Evolutionary conservation across 2,888 invertebrate species (phyloP).

Genomic region (Sphecodes monilicornis): DNA sequence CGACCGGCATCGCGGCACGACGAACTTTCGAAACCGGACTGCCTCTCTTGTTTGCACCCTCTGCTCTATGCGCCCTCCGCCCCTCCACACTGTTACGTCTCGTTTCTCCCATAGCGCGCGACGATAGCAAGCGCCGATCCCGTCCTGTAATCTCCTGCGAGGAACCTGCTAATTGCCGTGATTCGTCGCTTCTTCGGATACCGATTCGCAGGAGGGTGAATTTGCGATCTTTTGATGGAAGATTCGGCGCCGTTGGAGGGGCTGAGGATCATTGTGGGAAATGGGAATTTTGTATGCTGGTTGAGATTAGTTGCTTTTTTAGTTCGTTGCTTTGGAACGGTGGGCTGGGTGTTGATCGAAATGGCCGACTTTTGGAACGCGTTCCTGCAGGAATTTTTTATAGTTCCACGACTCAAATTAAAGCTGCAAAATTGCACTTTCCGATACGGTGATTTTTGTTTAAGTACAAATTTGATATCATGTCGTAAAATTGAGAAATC

Average conservation of each 20-base stretch:
- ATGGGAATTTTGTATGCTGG: not conserved
- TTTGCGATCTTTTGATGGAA: not conserved
- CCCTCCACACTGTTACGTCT: not conserved
- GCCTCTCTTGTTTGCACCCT: slow-evolving; percentile 36
- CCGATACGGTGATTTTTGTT: too few relatives aligned
- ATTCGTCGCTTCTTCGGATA: not conserved
- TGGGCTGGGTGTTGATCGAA: too few relatives aligned
- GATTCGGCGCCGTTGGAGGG: too few relatives aligned
- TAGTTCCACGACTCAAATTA: too few relatives aligned
- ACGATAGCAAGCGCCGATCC: slow-evolving; percentile 17
- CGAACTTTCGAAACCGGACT: slow-evolving; percentile 52
- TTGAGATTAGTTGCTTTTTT: too few relatives aligned
- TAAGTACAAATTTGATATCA: too few relatives aligned
- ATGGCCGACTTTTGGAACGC: too few relatives aligned
- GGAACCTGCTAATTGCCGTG: slow-evolving; percentile 22
- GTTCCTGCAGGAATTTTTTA: too few relatives aligned
- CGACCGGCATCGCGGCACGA: slow-evolving; percentile 29
- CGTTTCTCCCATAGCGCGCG: not conserved
- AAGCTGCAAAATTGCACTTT: too few relatives aligned
- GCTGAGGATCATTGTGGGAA: not conserved
- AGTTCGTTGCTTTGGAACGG: too few relatives aligned
- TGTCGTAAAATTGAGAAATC: too few relatives aligned
- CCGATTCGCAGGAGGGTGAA: not conserved
- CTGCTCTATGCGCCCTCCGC: not conserved
- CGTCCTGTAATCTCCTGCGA: slow-evolving; percentile 23